phyloP scores from a whole-genome alignment of 1,140 invertebrate species.

The Sipha flava region DNA sequence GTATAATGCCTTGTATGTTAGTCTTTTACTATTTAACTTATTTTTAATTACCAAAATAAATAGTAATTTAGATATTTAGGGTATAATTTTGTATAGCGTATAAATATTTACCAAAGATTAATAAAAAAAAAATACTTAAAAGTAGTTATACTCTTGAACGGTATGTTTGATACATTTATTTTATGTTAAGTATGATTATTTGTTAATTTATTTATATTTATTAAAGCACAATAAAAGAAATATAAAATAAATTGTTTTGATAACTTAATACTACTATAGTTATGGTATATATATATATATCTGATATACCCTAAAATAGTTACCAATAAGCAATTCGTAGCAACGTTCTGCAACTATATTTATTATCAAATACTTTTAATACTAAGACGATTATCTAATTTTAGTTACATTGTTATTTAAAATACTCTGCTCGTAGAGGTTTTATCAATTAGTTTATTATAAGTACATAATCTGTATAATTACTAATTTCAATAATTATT shows the following conservation, averaged over 20 bases:
- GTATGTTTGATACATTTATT: not conserved
- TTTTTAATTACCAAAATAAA: not conserved
- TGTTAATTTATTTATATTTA: not conserved
- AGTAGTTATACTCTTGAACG: not conserved
- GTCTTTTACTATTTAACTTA: not conserved
- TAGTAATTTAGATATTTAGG: not conserved
- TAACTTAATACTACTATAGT: not conserved
- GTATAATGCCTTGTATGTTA: too few relatives aligned
- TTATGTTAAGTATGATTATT: too few relatives aligned
- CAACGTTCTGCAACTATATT: not conserved
- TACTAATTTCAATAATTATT: too few relatives aligned
- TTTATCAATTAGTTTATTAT: too few relatives aligned
- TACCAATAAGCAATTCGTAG: not conserved
- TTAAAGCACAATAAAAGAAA: not conserved
- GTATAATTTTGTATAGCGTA: not conserved
- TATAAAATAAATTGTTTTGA: not conserved
- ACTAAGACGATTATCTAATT: not conserved
- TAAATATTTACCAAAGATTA: slow-evolving; percentile 12
- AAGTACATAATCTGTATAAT: too few relatives aligned
- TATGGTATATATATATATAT: not conserved
- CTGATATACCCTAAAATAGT: not conserved
- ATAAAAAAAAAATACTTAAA: not conserved
- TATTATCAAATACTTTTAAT: not conserved
- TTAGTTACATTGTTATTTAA: not conserved
- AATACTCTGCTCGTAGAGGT: too few relatives aligned